Conservation (phyloP, 30 jellyfish, hydroid and myxozoan species). For the Phacellophora camtschatica region DNA sequence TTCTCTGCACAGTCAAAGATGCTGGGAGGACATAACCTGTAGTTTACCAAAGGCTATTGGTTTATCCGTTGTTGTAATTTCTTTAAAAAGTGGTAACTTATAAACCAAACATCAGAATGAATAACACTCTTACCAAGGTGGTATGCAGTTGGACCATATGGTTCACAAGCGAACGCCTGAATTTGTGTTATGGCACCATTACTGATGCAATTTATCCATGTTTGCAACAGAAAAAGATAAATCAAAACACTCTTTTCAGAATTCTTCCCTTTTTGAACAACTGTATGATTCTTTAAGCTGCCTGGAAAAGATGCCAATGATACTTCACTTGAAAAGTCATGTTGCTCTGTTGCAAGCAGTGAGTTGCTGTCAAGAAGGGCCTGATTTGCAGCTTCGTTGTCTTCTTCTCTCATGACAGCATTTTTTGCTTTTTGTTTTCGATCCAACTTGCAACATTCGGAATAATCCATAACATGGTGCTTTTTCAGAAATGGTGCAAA, state of each 20-base stretch:
- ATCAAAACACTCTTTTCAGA: background rate
- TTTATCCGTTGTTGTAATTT: too few species aligned
- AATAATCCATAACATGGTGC: conserved; percentile 53
- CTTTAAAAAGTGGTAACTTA: too few species aligned
- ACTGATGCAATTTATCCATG: conserved; percentile 90
- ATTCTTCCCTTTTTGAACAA: background rate
- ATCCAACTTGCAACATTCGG: background rate
- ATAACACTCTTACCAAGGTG: conserved; percentile 87
- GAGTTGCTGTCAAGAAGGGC: conserved; percentile 23
- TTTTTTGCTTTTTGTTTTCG: background rate
- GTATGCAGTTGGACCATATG: conserved; percentile 86
- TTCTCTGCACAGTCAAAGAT: too few species aligned
- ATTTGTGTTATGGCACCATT: conserved; percentile 88
- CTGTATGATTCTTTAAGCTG: background rate
- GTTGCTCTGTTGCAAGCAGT: background rate
- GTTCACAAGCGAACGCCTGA: conserved; percentile 84
- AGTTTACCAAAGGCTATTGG: too few species aligned
- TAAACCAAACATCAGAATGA: too few species aligned
- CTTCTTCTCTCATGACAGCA: background rate
- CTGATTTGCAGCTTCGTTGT: conserved; percentile 3
- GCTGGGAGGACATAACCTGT: too few species aligned
- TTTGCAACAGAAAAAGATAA: conserved; percentile 42
- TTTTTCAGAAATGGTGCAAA: background rate
- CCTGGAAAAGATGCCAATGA: conserved; percentile 29
- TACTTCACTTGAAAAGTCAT: background rate